phyloP scores from a whole-genome alignment of 2,888 invertebrate species.

The Synergus umbraculus region DNA sequence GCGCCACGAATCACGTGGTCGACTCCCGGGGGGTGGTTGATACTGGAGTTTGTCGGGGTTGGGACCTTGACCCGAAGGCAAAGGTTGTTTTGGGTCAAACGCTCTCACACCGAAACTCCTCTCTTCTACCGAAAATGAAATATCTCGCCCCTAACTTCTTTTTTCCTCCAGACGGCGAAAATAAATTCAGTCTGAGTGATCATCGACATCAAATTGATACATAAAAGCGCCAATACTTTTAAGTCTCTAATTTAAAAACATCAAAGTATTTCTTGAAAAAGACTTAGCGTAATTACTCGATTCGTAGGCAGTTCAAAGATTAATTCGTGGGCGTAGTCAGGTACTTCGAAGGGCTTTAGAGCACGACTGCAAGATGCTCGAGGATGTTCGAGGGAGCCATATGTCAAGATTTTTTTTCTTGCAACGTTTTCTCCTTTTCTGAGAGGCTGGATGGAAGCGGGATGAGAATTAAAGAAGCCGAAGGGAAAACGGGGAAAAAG shows the following conservation, averaged over 20 bases:
- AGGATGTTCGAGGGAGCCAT: slow-evolving; percentile 47
- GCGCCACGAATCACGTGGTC: slow-evolving; percentile 48
- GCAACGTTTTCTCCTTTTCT: not conserved
- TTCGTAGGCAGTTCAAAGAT: not conserved
- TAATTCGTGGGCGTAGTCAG: slow-evolving; percentile 16
- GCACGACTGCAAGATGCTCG: slow-evolving; percentile 54
- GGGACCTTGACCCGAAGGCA: slow-evolving; percentile 69
- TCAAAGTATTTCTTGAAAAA: not conserved
- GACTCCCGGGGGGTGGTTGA: slow-evolving; percentile 61
- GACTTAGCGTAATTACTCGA: not conserved
- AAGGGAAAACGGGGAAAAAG: not conserved
- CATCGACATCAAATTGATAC: not conserved
- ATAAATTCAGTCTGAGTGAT: not conserved
- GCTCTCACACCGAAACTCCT: slow-evolving; percentile 53
- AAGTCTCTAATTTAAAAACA: not conserved
- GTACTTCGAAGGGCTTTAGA: slow-evolving; percentile 12
- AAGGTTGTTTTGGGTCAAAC: slow-evolving; percentile 71
- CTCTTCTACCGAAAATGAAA: not conserved
- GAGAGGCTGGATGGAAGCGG: not conserved
- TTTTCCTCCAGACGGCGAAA: not conserved
- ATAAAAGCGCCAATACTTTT: not conserved
- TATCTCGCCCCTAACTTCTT: not conserved
- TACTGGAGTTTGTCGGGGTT: slow-evolving; percentile 58
- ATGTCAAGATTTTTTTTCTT: slow-evolving; percentile 44
- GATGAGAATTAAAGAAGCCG: not conserved